phyloP scores from a whole-genome alignment of 2,113 vertebrate species.

The Epinephelus cyanopodus region DNA sequence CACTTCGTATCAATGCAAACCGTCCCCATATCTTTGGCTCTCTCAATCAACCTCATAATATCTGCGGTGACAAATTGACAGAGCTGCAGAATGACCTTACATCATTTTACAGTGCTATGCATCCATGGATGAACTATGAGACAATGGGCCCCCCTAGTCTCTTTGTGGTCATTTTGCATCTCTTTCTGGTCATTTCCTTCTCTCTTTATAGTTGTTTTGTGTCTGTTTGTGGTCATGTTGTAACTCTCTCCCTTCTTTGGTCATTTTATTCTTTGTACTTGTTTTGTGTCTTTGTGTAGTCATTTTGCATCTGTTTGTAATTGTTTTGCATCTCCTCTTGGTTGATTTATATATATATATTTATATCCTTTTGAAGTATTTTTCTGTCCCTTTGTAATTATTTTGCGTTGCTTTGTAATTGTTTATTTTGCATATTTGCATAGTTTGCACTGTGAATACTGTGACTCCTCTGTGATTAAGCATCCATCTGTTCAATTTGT shows the following conservation, averaged over 20 bases:
- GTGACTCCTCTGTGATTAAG: not conserved
- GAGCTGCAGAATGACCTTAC: slow-evolving; percentile 66
- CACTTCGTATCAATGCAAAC: slow-evolving; percentile 62
- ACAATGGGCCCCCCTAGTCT: not conserved
- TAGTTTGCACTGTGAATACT: not conserved
- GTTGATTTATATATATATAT: not conserved
- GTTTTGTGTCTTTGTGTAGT: not conserved
- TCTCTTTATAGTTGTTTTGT: not conserved
- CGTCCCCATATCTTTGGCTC: slow-evolving; percentile 65
- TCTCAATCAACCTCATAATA: slow-evolving; percentile 76
- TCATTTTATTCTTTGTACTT: not conserved
- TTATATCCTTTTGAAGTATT: not conserved
- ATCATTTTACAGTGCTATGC: slow-evolving; percentile 42
- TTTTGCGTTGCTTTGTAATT: not conserved
- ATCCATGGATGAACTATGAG: slow-evolving; percentile 24
- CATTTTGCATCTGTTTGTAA: not conserved
- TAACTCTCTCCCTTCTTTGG: not conserved
- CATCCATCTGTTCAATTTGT: too few relatives aligned
- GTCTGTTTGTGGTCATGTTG: not conserved
- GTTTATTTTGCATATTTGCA: not conserved
- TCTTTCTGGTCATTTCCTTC: not conserved
- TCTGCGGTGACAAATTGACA: slow-evolving; percentile 75
- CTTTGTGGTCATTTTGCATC: not conserved
- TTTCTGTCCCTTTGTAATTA: not conserved
- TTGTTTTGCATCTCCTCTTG: not conserved